Evolutionary conservation across 1,140 invertebrate genomes (phyloP), one percentile per base, ranked within the genome.

Genomic region (Cotesia vestalis): DNA sequence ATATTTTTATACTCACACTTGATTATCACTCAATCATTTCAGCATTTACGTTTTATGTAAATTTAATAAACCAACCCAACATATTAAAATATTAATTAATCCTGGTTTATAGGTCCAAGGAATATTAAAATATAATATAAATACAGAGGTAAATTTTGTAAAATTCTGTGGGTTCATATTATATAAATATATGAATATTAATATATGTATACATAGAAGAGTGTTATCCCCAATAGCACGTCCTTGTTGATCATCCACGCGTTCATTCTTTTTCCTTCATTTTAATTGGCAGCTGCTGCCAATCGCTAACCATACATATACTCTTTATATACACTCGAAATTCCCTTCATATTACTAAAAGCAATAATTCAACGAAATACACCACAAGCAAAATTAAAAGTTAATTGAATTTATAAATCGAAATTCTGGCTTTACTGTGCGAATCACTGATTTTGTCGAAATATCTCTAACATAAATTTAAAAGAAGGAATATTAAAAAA

Each of bases 401-500:
- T 20, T 61, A 60, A 69, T 60, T 61, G 46, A 69, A 59, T 60
- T 46, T 57, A 61, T 61, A 63, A 3, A 60, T 36, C 14, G 38
- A 40, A 52, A 36, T 62, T 36, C 60, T 17, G 55, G 55, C 17
- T 57, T 27, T 2, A 27, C 27, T 27, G 27, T 27, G 1, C 27
- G 27, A 27, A 27, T 27, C 27, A 27, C 27, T 27, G 27, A 27
- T 27, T 27, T 27, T 27, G 27, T 27, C 27, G 27, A 27, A 27
- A 27, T 27, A 2, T 27, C 27, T 27, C 27, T 27, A 27, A 27
- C 75, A 76, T 76, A 74, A 74, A 74, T 76, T 70, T 69, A 69
- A 63, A 71, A 38, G 46, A 46, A n/a, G 66, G 40, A 74, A 75
- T 77, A 69, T 67, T 77, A 69, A 68, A 67, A 73, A 79, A 80